phyloP scores from a whole-genome alignment of 30 jellyfish, hydroid and myxozoan species.

The Chironex yamaguchii region DNA sequence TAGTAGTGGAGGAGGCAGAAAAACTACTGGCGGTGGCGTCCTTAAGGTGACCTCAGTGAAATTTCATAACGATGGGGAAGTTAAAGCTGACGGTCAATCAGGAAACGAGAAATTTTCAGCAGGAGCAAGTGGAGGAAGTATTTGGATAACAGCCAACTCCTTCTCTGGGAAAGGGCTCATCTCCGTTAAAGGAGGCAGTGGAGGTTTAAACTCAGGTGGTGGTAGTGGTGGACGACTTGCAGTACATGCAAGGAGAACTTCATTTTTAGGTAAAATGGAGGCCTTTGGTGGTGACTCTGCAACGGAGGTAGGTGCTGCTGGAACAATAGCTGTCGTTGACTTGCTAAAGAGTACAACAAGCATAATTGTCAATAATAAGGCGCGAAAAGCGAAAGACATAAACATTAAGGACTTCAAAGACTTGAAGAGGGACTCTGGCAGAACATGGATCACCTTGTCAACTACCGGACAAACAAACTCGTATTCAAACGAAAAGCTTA shows the following conservation, averaged over 20 bases:
- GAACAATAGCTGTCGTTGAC: slow-evolving; percentile 39
- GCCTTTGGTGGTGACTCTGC: slow-evolving; percentile 71
- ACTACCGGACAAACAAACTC: background rate
- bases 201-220: slow-evolving; percentile 63
- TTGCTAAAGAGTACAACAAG: background rate
- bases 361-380: slow-evolving; percentile 47
- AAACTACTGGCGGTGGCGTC: slow-evolving; percentile 73
- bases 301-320: slow-evolving; percentile 69
- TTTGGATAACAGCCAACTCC: slow-evolving; percentile 27
- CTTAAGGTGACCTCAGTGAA: slow-evolving; percentile 8
- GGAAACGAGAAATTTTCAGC: slow-evolving; percentile 33
- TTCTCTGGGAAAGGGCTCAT: slow-evolving; percentile 50
- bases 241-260: slow-evolving; percentile 10
- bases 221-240: slow-evolving; percentile 79
- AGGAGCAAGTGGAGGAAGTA: slow-evolving; percentile 77
- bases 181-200: slow-evolving; percentile 66
- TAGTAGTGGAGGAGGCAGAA: slow-evolving; percentile 70
- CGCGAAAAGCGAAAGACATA: slow-evolving; percentile 42
- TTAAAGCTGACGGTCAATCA: slow-evolving; percentile 64
- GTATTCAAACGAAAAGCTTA: too few relatives aligned
- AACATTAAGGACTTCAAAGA: slow-evolving; percentile 40
- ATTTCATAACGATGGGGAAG: slow-evolving; percentile 60
- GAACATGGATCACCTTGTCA: slow-evolving; percentile 65
- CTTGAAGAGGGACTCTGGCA: slow-evolving; percentile 47
- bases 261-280: slow-evolving; percentile 29